A percentile compares a stretch with the other conserved stretches of the same genome.
phyloP scores from a whole-genome alignment of 2,888 invertebrate species.

The Hipparchia semele region DNA sequence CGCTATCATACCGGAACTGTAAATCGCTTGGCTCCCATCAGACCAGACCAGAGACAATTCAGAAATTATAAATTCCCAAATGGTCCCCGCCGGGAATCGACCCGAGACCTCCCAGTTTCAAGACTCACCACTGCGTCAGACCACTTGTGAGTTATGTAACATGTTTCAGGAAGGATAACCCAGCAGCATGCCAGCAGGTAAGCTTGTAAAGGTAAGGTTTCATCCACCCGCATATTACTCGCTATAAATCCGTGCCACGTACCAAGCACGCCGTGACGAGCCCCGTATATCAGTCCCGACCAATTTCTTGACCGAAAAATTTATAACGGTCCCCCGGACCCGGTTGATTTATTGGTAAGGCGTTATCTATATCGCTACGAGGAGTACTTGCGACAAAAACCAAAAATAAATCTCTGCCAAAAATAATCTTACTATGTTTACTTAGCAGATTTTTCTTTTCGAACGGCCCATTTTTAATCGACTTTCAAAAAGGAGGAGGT shows the following conservation, averaged over 20 bases:
- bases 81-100: too few species aligned
- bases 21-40: too few species aligned
- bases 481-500: too few species aligned
- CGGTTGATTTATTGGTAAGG: conserved; percentile 55
- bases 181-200: neutral
- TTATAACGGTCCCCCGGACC: conserved; percentile 66
- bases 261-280: conserved; percentile 44
- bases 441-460: too few species aligned
- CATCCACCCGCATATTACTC: conserved; percentile 71
- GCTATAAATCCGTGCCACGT: conserved; percentile 62
- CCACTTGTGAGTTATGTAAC: too few species aligned
- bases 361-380: conserved; percentile 5
- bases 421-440: neutral
- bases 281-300: conserved; percentile 64
- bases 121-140: too few species aligned
- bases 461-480: too few species aligned
- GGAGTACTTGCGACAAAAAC: neutral
- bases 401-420: neutral
- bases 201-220: conserved; percentile 44
- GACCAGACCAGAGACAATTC: too few species aligned
- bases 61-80: too few species aligned
- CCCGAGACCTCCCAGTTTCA: too few species aligned
- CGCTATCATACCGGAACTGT: too few species aligned
- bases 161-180: neutral
- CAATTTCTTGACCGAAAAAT: conserved; percentile 82